phyloP scores from a whole-genome alignment of 2,888 invertebrate species.

The Himalopsyche tibetana region DNA sequence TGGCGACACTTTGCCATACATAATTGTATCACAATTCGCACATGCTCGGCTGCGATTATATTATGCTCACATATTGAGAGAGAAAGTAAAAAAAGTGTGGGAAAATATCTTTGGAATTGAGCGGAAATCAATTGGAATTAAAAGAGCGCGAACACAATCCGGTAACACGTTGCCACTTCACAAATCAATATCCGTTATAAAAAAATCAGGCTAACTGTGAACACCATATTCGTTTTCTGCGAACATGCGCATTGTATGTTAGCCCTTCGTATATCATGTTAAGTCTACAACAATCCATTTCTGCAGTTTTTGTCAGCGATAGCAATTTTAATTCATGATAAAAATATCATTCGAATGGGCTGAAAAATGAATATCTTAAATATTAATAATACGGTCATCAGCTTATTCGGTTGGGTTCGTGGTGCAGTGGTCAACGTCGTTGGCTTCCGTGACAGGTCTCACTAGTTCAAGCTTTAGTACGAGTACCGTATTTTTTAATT shows the following conservation, averaged over 20 bases:
- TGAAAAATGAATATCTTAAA: too few species aligned
- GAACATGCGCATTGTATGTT: neutral
- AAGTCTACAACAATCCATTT: neutral
- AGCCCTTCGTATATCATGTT: neutral
- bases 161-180: neutral
- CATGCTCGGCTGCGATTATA: neutral
- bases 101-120: neutral
- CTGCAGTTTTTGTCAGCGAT: neutral
- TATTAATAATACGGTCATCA: too few species aligned
- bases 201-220: neutral
- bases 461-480: too few species aligned
- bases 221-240: neutral
- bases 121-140: conserved; percentile 4
- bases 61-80: neutral
- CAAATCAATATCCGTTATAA: conserved; percentile 18
- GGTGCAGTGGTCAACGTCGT: too few species aligned
- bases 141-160: neutral
- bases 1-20: neutral
- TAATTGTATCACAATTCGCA: neutral
- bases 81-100: conserved; percentile 17
- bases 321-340: too few species aligned
- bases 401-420: too few species aligned
- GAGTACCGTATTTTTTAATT: too few species aligned
- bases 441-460: too few species aligned
- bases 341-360: too few species aligned